A percentile compares a stretch with the other conserved stretches of the same genome.
Evolutionary conservation across 2,888 invertebrate genomes (phyloP).

Genomic region (Ophraella communa): DNA sequence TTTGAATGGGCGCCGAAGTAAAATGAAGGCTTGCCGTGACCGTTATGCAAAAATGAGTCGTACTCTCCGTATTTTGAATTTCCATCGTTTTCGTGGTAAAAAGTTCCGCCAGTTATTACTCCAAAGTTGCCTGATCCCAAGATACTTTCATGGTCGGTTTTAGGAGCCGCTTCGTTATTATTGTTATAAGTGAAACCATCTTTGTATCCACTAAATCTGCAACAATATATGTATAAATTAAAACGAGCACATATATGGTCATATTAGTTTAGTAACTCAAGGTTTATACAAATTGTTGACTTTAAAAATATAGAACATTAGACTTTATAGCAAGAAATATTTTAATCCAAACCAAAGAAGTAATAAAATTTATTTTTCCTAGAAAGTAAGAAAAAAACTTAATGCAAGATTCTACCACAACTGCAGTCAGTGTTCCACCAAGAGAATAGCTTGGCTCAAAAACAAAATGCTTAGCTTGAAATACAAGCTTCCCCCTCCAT

Average conservation of each 20-base stretch:
- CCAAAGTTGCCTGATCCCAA: constrained; percentile 87
- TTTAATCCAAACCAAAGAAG: no score
- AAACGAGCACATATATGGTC: background rate
- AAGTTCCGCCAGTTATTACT: constrained; percentile 85
- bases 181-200: constrained; percentile 34
- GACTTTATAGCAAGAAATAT: no score
- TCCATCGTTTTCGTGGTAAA: constrained; percentile 76
- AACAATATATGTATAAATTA: constrained; percentile 2
- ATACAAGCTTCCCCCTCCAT: no score
- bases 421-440: no score
- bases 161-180: constrained; percentile 1
- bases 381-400: no score
- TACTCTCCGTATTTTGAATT: constrained; percentile 64
- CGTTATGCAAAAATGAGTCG: constrained; percentile 68
- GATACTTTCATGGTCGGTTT: constrained; percentile 49
- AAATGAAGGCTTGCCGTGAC: constrained; percentile 73
- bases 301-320: no score
- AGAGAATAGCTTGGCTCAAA: no score
- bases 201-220: constrained; percentile 57
- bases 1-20: constrained; percentile 60
- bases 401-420: no score
- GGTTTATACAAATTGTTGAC: no score
- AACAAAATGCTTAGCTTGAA: no score
- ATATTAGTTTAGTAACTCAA: no score
- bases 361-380: no score